Base-by-base conservation (phyloP, 2,113 vertebrate genomes). In the Emydocephalus ijimae region DNA sequence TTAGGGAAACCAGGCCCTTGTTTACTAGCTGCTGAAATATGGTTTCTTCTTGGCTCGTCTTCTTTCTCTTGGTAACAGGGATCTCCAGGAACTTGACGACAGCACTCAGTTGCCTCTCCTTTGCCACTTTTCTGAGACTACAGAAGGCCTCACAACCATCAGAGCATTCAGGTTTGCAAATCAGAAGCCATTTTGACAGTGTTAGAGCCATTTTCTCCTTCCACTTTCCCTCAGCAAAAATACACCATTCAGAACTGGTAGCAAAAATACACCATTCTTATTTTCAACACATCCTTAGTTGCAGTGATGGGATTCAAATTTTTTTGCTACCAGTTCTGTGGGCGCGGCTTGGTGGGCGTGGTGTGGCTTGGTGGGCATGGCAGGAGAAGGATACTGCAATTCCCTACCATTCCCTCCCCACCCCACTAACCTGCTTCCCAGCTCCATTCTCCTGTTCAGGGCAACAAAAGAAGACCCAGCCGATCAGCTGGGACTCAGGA, bases 81-180 rank as follows among this genome's bases (percentile, higher is more conserved):
- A 99, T 93, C 98, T 99, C 11, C 99, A 99, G 96, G 99, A 99
- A 92, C 98, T 99, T 0, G 99, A 99, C 4, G 99, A 99, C 95
- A 99, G 98, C 93, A 99, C 99, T 1, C 99, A 99, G 94, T 98
- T 99, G 18, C 99, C 99, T 92, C 97, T 99, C 91, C 98, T 99
- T 59, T 99, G 99, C 94, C 99, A 99, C 97, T 99, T 99, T 97
- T 99, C 99, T 23, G 99, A 99, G 97, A 99, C 99, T 0, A 98
- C 99, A 0, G 99, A 99, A 95, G 99, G 99, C 14, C 98, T 99
- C 85, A 99, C 99, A 87, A 99, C 99, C 34, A 99, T 99, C 54
- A 97, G 99, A 95, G 99, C 99, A 0, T 99, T 99, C 81, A 98
- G 98, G 99, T 99, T 64, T 92, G 96, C 95, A 89, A 92, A 69